Base-by-base conservation (phyloP, 2,888 invertebrate species). In the Luperina testacea region DNA sequence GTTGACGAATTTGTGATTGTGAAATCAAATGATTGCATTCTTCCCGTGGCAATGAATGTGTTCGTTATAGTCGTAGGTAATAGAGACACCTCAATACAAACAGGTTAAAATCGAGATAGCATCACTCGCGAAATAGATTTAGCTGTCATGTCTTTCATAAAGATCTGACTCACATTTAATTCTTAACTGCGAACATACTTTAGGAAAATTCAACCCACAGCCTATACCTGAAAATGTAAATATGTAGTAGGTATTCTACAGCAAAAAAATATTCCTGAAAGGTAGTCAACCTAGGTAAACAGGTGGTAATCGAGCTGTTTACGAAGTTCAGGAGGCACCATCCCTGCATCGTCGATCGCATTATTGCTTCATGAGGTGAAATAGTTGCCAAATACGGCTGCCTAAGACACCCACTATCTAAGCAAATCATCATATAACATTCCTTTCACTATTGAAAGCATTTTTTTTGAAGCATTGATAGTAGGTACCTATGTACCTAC, bases 1-100 rank as follows among this genome's bases (percentile, higher is more conserved):
- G 79, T 59, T 79, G 65, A 79, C 59, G 59, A 75, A 70, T 71
- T 75, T 65, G 20, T 48, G 61, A 82, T 75, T 63, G 57, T 78
- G 57, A 61, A 77, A 85, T 70, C 45, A 72, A 70, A 32, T 74
- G 4, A 65, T 57, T 81, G 79, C 48, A 59, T 59, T 79, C 20
- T 42, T 61, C 27, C n/a, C 20, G 20, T 42, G 48, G 27, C 27
- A 32, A 59, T 38, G 9, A 76, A 73, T 38, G 7, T 32, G 20
- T 45, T 32, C 27, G 7, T 13, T 63, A 38, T 6, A 24, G 27
- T 64, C 48, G n/a, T 17, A 59, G 24, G 53, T 32, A 59, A 45
- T 9, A 65, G 27, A 24, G 15, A 45, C 9, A 15, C 42, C 27
- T 64, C 9, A 64, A 27, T 48, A 48, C 45, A 72, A 45, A 4